Evolutionary conservation across 2,113 vertebrate species (phyloP).

Genomic region (Takifugu bimaculatus): DNA sequence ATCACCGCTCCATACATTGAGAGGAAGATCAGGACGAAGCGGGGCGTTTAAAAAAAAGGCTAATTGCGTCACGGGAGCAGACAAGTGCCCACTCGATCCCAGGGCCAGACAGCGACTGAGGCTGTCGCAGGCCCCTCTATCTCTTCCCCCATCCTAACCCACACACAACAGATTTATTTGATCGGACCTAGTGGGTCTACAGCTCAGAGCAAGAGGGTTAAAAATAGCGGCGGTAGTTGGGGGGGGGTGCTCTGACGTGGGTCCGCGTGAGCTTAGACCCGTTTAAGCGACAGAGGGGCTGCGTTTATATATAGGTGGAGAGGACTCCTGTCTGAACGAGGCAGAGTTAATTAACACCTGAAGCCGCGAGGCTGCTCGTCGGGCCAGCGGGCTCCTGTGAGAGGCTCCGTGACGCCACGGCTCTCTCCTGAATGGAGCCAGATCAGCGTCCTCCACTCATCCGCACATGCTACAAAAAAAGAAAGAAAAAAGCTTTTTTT

Average conservation of each 20-base stretch:
- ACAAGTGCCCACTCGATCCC: constrained; percentile 60
- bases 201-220: constrained; percentile 45
- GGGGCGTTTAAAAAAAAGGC: constrained; percentile 55
- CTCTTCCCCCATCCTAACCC: constrained; percentile 39
- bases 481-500: background rate
- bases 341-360: constrained; percentile 65
- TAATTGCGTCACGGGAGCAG: constrained; percentile 68
- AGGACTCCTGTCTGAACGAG: constrained; percentile 45
- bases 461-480: constrained; percentile 13
- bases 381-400: constrained; percentile 22
- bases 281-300: constrained; percentile 38
- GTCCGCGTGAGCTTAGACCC: constrained; percentile 18
- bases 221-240: constrained; percentile 55
- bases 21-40: constrained; percentile 46
- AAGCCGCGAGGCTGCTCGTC: constrained; percentile 34
- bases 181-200: constrained; percentile 48
- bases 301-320: constrained; percentile 59
- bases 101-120: constrained; percentile 57
- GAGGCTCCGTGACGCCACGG: constrained; percentile 42
- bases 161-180: constrained; percentile 40
- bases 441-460: constrained; percentile 33
- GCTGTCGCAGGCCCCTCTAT: constrained; percentile 56
- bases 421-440: constrained; percentile 42
- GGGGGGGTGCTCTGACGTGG: constrained; percentile 28
- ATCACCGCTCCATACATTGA: background rate